Evolutionary conservation across 2,113 vertebrate species (phyloP), one percentile per base, ranked within the genome.

Genomic region (Gambusia holbrooki): DNA sequence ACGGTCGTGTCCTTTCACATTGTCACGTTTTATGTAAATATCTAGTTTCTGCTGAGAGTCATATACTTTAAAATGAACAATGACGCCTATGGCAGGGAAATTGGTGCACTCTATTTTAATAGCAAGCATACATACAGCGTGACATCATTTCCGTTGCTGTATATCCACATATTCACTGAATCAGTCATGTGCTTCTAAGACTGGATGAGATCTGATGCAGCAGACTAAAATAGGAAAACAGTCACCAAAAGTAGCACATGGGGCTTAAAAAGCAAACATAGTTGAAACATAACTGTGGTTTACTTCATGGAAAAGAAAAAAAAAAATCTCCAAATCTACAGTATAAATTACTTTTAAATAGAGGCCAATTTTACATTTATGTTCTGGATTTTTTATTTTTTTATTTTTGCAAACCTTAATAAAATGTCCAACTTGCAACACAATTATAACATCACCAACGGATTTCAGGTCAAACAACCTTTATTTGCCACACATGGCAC

Each of bases 401-500:
- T 37, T 2, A 10, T 35, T 37, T 9, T 48, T 28, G 14, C 5
- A 68, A 70, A 76, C 29, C 29, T 79, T 70, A 73, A 78, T 51
- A 40, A 35, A 11, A 30, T 72, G 64, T 69, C 37, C 66, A 73
- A 14, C 28, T 76, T 33, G 58, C 80, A 30, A 68, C 64, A 85
- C 79, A 84, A 76, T 14, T 62, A 79, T 17, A 76, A 86, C 81
- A 87, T 74, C 58, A 88, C 62, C 66, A 86, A 87, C 71, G 82
- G 74, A 83, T 45, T 78, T 73, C 64, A 69, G 73, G 85, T 89
- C 86, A 89, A 89, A 92, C 81, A 83, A 76, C 66, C 78, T 92
- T 92, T 92, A 91, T 92, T 92, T 0, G 62, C 85, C 85, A 87
- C 74, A 86, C 81, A 91, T 87, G 85, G 85, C 87, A 77, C 80